Evolutionary conservation across 2,888 invertebrate species (phyloP).

Genomic region (Pterostichus niger): DNA sequence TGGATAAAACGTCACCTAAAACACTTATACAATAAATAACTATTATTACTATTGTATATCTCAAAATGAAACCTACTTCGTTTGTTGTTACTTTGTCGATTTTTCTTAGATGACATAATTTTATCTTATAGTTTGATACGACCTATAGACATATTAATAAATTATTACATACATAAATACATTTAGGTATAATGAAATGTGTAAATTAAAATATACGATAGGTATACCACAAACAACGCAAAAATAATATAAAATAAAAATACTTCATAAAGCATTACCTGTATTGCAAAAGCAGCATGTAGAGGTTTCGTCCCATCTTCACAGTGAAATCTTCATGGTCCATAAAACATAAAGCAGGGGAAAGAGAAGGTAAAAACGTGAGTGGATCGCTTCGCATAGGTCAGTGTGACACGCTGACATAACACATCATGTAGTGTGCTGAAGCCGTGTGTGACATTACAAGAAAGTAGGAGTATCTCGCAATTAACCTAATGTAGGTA

Average conservation of each 20-base stretch:
- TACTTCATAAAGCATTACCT: not conserved
- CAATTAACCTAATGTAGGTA: constrained; percentile 65
- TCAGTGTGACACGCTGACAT: constrained; percentile 62
- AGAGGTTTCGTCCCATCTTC: not conserved
- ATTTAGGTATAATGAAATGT: too few species aligned
- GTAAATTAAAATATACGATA: not conserved
- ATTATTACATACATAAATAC: too few species aligned
- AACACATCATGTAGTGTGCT: constrained; percentile 26
- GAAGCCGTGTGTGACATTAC: constrained; percentile 59
- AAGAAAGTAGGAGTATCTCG: constrained; percentile 66
- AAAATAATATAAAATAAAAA: not conserved
- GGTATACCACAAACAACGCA: not conserved
- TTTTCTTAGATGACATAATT: too few species aligned
- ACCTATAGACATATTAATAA: too few species aligned
- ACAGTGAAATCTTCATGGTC: constrained; percentile 1
- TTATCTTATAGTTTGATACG: too few species aligned
- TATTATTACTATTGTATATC: too few species aligned
- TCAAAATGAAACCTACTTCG: too few species aligned
- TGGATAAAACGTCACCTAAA: too few species aligned
- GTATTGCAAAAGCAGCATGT: not conserved
- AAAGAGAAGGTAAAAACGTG: constrained; percentile 18
- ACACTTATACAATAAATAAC: too few species aligned
- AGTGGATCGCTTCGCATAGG: constrained; percentile 46
- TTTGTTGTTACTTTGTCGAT: too few species aligned
- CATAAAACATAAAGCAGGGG: constrained; percentile 12